Evolutionary conservation across 2,888 invertebrate species (phyloP).

Genomic region (Dione vanillae): DNA sequence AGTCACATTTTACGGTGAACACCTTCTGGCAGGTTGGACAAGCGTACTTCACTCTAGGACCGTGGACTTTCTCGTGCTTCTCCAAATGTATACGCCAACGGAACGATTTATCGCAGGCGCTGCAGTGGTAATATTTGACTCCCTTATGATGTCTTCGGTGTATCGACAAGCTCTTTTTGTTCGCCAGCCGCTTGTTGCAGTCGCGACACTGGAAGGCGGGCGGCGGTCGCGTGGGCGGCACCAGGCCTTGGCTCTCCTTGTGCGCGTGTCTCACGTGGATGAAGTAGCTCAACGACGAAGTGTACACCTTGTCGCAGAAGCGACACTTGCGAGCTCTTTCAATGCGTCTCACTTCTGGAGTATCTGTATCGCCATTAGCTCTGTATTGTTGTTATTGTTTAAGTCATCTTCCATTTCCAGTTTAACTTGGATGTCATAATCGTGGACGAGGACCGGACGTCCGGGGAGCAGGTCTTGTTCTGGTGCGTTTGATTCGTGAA

Average conservation of each 20-base stretch:
- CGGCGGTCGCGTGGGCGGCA: neutral
- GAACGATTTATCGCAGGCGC: neutral
- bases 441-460: neutral
- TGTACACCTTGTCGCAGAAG: constrained; percentile 75
- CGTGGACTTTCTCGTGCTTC: neutral
- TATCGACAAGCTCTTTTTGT: neutral
- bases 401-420: neutral
- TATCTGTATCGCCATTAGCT: neutral
- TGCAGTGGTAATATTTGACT: neutral
- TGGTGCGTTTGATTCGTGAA: neutral
- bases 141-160: neutral
- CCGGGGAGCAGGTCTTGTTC: neutral
- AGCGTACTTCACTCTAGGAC: neutral
- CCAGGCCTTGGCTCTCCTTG: constrained; percentile 52
- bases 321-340: constrained; percentile 70
- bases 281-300: constrained; percentile 76
- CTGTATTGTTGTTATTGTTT: neutral
- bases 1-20: neutral
- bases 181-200: neutral
- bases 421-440: neutral
- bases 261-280: constrained; percentile 82
- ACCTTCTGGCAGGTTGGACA: neutral
- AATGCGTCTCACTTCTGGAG: constrained; percentile 35
- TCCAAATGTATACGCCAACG: neutral
- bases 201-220: neutral